Conservation (phyloP, 2,888 invertebrate genomes). For the Eulithis testata region DNA sequence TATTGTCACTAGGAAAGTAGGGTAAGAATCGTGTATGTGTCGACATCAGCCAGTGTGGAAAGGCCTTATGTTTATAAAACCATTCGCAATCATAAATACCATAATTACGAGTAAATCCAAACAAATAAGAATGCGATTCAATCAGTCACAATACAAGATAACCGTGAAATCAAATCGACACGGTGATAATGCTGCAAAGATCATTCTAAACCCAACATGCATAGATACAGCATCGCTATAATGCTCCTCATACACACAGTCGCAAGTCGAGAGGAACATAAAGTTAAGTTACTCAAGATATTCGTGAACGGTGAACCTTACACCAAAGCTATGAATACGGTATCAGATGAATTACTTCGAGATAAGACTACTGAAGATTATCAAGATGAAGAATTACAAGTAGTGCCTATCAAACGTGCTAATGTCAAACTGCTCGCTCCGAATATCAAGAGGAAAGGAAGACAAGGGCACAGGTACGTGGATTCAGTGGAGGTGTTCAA, state of each 20-base stretch:
- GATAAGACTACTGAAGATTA: neutral
- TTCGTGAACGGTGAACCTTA: conserved; percentile 23
- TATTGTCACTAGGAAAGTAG: too few species aligned
- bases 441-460: neutral
- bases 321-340: neutral
- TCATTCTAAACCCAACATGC: conserved; percentile 13
- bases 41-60: too few species aligned
- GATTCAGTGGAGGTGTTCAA: neutral
- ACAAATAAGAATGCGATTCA: too few species aligned
- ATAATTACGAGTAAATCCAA: too few species aligned
- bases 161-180: conserved; percentile 21
- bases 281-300: conserved; percentile 7
- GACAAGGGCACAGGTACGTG: neutral
- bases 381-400: neutral
- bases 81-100: too few species aligned
- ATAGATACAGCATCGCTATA: neutral
- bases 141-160: neutral
- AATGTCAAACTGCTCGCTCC: neutral
- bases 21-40: too few species aligned
- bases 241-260: conserved; percentile 4
- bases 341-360: neutral
- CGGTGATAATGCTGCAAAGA: conserved; percentile 4
- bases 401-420: conserved; percentile 1
- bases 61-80: too few species aligned
- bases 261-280: neutral